Evolutionary conservation across 2,888 invertebrate genomes (phyloP), one percentile per base, ranked within the genome.

Genomic region (Crocallis elinguaria): DNA sequence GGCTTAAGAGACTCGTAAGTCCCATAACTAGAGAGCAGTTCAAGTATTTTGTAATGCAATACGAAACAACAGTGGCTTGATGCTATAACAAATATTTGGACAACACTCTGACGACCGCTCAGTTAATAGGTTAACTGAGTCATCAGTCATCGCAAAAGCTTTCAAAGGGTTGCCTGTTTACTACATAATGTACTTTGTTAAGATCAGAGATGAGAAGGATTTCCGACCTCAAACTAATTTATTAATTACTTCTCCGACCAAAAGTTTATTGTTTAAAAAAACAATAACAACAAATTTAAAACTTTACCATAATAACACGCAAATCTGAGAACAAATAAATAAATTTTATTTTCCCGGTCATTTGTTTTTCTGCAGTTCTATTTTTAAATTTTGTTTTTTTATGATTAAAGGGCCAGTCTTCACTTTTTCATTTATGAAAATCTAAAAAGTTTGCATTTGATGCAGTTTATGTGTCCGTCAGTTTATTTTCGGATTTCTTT

Each of bases 101-200:
- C 56, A 63, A 64, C 56, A 65, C 64, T 61, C 58, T 49, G 69
- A 71, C 60, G 57, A 58, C 62, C 62, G 45, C 44, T 50, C 49
- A 64, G 60, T 62, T 68, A 69, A 66, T 73, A 64, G 69, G 63
- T 73, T 69, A n/a, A 74, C 69, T 82, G 80, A 82, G 79, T 84
- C 84, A 83, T 79, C 75, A 63, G 71, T 70, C 66, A 71, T 79
- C 76, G 79, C 78, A 65, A 82, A 79, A 81, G 58, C 68, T 66
- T 65, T 67, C 67, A 75, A 73, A 75, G 77, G 76, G 73, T 72
- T 50, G 36, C 32, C 36, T 33, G 33, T 36, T 38, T 37, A 17
- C 37, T 43, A 39, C 37, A 50, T 32, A 50, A 37, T 41, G 43
- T 43, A 41, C 29, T 32, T 36, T 42, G 16, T 23, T 14, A 23